A percentile compares a stretch with the other conserved stretches of the same genome.
Conservation (phyloP, 2,113 vertebrate genomes). For the Gallinago media region DNA sequence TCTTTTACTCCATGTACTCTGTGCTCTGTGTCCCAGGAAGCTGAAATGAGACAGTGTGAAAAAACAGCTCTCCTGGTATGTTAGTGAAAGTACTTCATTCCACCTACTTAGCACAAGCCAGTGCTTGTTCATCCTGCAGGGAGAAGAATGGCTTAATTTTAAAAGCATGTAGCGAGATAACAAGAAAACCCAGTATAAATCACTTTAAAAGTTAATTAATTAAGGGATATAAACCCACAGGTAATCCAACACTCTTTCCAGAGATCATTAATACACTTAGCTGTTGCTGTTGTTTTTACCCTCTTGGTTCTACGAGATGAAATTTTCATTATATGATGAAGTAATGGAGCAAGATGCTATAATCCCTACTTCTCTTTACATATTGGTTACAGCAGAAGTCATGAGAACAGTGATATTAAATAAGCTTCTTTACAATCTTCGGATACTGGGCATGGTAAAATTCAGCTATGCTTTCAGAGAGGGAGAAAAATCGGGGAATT, state of each 20-base stretch:
- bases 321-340: neutral
- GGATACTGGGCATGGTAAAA: neutral
- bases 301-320: neutral
- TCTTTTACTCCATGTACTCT: neutral
- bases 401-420: neutral
- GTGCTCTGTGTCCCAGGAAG: neutral
- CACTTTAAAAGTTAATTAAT: slow-evolving; percentile 14
- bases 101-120: neutral
- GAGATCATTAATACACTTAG: neutral
- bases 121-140: neutral
- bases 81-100: neutral
- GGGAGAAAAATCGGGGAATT: neutral
- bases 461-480: neutral
- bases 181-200: neutral
- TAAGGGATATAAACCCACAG: neutral
- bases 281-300: neutral
- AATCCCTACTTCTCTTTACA: neutral
- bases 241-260: neutral
- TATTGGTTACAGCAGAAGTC: neutral
- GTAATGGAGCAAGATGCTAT: neutral
- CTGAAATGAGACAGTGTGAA: neutral
- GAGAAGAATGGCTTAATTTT: slow-evolving; percentile 30
- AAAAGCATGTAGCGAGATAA: neutral
- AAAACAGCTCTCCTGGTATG: neutral
- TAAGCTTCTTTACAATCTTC: neutral